Conservation (phyloP, 92 coral and sea anemone genomes). For the Metridium senile region DNA sequence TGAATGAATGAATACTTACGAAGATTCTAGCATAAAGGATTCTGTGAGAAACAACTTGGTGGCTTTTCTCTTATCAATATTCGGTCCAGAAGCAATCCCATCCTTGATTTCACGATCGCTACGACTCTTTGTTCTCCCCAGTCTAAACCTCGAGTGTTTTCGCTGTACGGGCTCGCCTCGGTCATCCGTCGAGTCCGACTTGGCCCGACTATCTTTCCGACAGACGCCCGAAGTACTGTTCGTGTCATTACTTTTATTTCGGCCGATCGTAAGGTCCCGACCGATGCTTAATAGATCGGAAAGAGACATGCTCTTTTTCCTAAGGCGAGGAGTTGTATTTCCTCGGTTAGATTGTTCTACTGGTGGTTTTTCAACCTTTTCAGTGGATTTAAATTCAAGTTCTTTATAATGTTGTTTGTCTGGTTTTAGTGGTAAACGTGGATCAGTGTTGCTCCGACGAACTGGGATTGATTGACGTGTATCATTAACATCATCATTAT, state of each 20-base stretch:
- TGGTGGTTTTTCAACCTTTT: constrained; percentile 12
- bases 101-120: constrained; percentile 71
- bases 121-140: constrained; percentile 53
- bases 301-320: constrained; percentile 84
- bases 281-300: constrained; percentile 80
- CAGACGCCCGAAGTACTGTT: constrained; percentile 7
- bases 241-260: constrained; percentile 46
- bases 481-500: not conserved
- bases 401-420: constrained; percentile 61
- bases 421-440: constrained; percentile 72
- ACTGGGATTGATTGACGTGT: not conserved
- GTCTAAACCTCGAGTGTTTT: constrained; percentile 50
- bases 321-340: constrained; percentile 27
- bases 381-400: constrained; percentile 31
- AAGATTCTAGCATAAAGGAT: constrained; percentile 82
- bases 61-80: constrained; percentile 77
- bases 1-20: constrained; percentile 65
- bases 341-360: constrained; percentile 21
- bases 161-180: constrained; percentile 26
- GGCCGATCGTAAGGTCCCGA: constrained; percentile 61
- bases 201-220: constrained; percentile 18
- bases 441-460: constrained; percentile 39
- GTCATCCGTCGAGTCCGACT: constrained; percentile 53
- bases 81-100: constrained; percentile 88
- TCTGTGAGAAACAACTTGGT: constrained; percentile 77